Evolutionary conservation across 2,797 vertebrate genomes (phyloP).

Genomic region (Mormyrops attenuatus): DNA sequence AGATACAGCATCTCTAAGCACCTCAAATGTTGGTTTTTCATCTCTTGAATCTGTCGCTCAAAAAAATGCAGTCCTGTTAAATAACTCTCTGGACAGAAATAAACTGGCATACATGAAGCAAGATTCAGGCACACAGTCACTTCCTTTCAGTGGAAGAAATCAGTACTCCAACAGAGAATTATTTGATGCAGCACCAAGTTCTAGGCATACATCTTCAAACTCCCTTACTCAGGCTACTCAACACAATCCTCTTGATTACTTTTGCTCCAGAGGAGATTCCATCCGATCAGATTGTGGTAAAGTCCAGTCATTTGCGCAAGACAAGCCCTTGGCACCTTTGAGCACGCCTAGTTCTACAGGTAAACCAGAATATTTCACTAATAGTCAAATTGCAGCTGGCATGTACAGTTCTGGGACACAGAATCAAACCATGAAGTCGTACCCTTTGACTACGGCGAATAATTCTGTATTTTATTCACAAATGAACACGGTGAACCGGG

Average conservation of each 20-base stretch:
- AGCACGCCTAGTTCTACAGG: conserved; percentile 50
- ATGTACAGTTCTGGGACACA: conserved; percentile 42
- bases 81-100: conserved; percentile 48
- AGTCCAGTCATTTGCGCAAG: conserved; percentile 36
- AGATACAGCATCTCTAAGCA: conserved; percentile 47
- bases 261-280: conserved; percentile 40
- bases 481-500: conserved; percentile 49
- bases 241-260: conserved; percentile 35
- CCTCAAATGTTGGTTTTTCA: conserved; percentile 42
- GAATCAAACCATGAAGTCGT: conserved; percentile 47
- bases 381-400: conserved; percentile 43
- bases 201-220: conserved; percentile 23
- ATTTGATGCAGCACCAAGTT: conserved; percentile 24
- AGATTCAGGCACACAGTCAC: conserved; percentile 43
- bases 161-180: conserved; percentile 34
- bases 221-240: conserved; percentile 45
- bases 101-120: conserved; percentile 47
- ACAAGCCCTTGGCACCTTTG: conserved; percentile 56
- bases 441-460: conserved; percentile 48
- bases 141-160: conserved; percentile 21
- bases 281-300: conserved; percentile 43
- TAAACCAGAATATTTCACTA: conserved; percentile 49
- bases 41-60: conserved; percentile 40
- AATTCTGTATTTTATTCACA: conserved; percentile 52
- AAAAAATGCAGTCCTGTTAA: conserved; percentile 38